Percentiles rank a stretch among this genome's conserved stretches.
These are phyloP conservation scores for Carterocephalus palaemon DNA, from an alignment of 2,888 invertebrate genomes.

Conservation along the genomic window DNA sequence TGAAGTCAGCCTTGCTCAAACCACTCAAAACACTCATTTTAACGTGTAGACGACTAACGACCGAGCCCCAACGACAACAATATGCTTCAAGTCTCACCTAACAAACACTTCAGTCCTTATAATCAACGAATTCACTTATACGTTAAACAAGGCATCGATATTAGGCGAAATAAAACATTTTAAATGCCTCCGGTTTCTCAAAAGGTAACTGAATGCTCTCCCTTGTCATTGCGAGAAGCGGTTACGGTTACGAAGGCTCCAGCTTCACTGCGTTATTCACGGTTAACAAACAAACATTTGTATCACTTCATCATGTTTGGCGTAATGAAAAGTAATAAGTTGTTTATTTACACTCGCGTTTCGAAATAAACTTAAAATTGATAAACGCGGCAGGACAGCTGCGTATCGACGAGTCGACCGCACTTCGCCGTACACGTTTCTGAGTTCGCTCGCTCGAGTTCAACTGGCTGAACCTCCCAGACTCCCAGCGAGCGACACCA, in stretches of 20 bases:
- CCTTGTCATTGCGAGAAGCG: constrained; percentile 78
- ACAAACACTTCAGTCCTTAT: constrained; percentile 73
- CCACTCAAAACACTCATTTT: constrained; percentile 77
- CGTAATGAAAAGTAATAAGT: constrained; percentile 69
- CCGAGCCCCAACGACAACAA: constrained; percentile 57
- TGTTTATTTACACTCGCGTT: constrained; percentile 77
- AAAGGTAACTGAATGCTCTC: constrained; percentile 76
- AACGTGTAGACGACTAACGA: constrained; percentile 72
- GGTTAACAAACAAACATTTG: constrained; percentile 68
- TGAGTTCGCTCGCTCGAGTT: constrained; percentile 68
- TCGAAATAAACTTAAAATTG: constrained; percentile 70
- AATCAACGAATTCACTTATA: constrained; percentile 74
- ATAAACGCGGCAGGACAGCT: constrained; percentile 72
- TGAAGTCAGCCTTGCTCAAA: constrained; percentile 78
- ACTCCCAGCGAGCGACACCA: constrained; percentile 48
- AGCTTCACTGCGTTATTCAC: constrained; percentile 68
- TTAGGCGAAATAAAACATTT: constrained; percentile 76
- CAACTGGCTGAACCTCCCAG: constrained; percentile 42
- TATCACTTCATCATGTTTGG: constrained; percentile 67
- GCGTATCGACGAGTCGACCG: constrained; percentile 78
- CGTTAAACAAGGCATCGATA: constrained; percentile 64
- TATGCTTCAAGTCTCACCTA: constrained; percentile 64
- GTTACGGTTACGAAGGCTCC: constrained; percentile 64
- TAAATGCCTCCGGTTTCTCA: constrained; percentile 75
- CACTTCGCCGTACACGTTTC: constrained; percentile 79